Base-by-base conservation (phyloP, 2,888 invertebrate species). In the Cybosia mesomella region DNA sequence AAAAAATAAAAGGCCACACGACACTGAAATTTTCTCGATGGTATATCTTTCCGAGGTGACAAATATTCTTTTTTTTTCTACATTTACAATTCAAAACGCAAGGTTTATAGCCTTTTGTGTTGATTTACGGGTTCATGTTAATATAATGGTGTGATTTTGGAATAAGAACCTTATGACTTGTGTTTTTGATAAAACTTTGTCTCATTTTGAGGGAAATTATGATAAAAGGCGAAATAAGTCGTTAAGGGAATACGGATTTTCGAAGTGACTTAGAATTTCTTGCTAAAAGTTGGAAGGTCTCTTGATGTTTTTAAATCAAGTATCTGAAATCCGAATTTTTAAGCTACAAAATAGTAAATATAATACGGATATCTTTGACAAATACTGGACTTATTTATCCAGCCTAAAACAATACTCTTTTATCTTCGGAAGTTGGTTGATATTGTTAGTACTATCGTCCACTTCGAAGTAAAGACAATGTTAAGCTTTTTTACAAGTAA, bases 1-100 rank as follows among this genome's bases (percentile, higher is more conserved):
- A 28, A 64, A 57, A 62, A 22, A 49, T 34, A 57, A 57, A 65
- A 58, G 39, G 21, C 62, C 60, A 49, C 55, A 58, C 22, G 57
- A 65, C 71, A 66, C 57, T 11, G 61, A 64, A 61, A 61, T 64
- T 64, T 67, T 28, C 49, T 67, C 58, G 39, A 67, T 53, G 59
- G 57, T 53, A 74, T 61, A 36, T 24, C 71, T 63, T 60, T 21
- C 24, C 39, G 57, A 67, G 67, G 67, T 73, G 70, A 80, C 76
- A 78, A 73, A 79, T 72, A 80, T 72, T 65, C 58, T 49, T 49
- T 49, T 28, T 68, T 71, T 70, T 73, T 67, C 68, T 63, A 71
- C 79, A 81, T 80, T 81, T 80, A 75, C 80, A 80, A 81, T 80
- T 81, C 80, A 76, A 79, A 81, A 77, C 70, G 68, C 63, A 58